Percentiles rank a stretch among this genome's conserved stretches.
Conservation (phyloP, 2,888 invertebrate genomes). For the Dasysyrphus tricinctus region DNA sequence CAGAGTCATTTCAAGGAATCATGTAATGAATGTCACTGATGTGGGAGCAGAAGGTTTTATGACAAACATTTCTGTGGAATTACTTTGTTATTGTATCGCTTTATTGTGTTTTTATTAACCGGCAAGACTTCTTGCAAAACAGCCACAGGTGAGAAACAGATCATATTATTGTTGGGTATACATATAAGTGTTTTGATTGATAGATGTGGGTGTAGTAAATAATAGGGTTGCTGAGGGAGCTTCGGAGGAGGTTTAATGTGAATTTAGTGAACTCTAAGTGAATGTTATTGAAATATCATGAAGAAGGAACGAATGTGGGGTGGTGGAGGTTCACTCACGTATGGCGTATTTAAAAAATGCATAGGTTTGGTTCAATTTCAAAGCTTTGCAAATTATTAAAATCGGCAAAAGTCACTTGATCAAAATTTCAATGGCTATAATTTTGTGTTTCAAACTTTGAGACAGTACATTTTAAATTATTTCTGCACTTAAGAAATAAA, state of each 20-base stretch:
- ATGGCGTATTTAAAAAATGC: too few species aligned
- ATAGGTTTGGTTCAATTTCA: too few species aligned
- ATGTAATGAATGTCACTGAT: constrained; percentile 26
- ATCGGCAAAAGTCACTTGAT: too few species aligned
- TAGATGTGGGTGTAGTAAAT: not conserved
- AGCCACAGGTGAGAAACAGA: constrained; percentile 50
- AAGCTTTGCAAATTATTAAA: too few species aligned
- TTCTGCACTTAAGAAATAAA: too few species aligned
- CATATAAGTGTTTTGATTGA: constrained; percentile 13
- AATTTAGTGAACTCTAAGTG: not conserved
- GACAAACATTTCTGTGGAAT: constrained; percentile 7
- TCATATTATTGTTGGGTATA: constrained; percentile 2
- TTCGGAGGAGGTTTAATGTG: not conserved
- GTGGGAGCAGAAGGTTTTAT: constrained; percentile 22
- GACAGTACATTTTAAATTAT: too few species aligned
- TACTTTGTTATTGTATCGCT: constrained; percentile 13
- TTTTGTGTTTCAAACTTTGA: too few species aligned
- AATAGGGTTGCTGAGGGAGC: not conserved
- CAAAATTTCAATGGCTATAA: too few species aligned
- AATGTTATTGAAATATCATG: not conserved
- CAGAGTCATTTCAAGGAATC: constrained; percentile 26
- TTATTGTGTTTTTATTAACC: constrained; percentile 37
- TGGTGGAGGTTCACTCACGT: too few species aligned
- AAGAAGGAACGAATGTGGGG: too few species aligned
- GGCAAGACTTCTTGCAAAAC: constrained; percentile 20